These are phyloP conservation scores for Platalea minor DNA, from an alignment of 2,797 vertebrate genomes.

Conservation along the genomic window DNA sequence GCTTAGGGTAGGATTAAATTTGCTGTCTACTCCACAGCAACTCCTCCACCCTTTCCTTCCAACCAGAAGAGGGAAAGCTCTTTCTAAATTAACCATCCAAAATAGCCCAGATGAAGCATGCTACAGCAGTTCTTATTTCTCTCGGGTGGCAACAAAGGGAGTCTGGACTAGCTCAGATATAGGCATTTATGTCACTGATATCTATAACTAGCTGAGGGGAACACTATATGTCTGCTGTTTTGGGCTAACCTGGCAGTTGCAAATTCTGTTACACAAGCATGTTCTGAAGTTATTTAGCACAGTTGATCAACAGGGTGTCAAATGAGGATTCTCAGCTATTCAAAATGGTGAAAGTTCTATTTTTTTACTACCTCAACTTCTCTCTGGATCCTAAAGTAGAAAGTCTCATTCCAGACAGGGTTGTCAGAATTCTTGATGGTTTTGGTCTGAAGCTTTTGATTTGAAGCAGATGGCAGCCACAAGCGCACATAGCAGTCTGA, in stretches of 20 bases:
- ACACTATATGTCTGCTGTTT: background rate
- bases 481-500: slow-evolving; percentile 84
- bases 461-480: slow-evolving; percentile 80
- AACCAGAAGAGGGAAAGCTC: background rate
- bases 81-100: background rate
- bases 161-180: background rate
- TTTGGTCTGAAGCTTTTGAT: slow-evolving; percentile 71
- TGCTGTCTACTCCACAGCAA: background rate
- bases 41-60: background rate
- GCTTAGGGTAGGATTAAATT: background rate
- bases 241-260: background rate
- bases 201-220: background rate
- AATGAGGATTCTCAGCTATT: background rate
- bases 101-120: background rate
- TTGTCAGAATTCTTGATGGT: slow-evolving; percentile 72
- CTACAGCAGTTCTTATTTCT: background rate
- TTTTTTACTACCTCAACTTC: slow-evolving; percentile 78
- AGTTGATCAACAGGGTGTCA: background rate
- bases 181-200: background rate
- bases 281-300: background rate
- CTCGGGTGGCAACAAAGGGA: background rate
- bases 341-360: background rate
- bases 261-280: background rate
- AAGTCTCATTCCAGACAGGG: slow-evolving; percentile 86
- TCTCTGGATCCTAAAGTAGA: slow-evolving; percentile 79